Conservation (phyloP, 2,888 invertebrate species). For the Sussaba pulchella region DNA sequence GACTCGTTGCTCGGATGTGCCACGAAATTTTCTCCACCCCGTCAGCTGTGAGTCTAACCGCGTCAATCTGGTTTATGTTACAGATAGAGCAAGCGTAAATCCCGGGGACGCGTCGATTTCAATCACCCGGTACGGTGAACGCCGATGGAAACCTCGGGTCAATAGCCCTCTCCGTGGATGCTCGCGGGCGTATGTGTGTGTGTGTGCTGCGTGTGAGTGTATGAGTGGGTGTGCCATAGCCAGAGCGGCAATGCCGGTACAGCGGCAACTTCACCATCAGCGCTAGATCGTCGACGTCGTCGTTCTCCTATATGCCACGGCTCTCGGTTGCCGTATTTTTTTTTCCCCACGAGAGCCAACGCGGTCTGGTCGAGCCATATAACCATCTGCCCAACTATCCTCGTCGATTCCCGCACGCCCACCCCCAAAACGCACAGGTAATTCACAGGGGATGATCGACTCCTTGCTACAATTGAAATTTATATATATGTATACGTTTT, state of each 20-base stretch:
- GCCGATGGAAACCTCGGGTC: slow-evolving; percentile 76
- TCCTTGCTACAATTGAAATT: slow-evolving; percentile 79
- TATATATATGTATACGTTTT: slow-evolving; percentile 74
- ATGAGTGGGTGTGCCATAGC: slow-evolving; percentile 18
- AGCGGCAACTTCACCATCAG: slow-evolving; percentile 45
- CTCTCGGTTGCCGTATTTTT: slow-evolving; percentile 24
- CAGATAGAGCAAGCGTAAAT: slow-evolving; percentile 71
- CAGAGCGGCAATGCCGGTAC: slow-evolving; percentile 24
- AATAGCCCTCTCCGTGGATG: slow-evolving; percentile 68
- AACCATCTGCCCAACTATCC: slow-evolving; percentile 55
- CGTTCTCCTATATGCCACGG: slow-evolving; percentile 18
- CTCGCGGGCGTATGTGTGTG: too few species aligned
- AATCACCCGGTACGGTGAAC: slow-evolving; percentile 77
- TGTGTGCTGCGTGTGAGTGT: too few species aligned
- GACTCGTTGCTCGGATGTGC: neutral
- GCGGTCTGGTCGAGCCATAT: slow-evolving; percentile 30
- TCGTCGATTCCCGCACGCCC: slow-evolving; percentile 26
- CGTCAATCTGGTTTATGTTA: slow-evolving; percentile 45
- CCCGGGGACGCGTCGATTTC: slow-evolving; percentile 74
- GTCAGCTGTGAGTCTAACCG: slow-evolving; percentile 31
- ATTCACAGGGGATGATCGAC: slow-evolving; percentile 77
- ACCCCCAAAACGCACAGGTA: slow-evolving; percentile 72
- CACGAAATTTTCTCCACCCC: slow-evolving; percentile 9
- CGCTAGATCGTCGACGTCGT: slow-evolving; percentile 51
- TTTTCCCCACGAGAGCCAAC: slow-evolving; percentile 11